Evolutionary conservation across 2,113 vertebrate species (phyloP).

Genomic region (Corvus moneduloides): DNA sequence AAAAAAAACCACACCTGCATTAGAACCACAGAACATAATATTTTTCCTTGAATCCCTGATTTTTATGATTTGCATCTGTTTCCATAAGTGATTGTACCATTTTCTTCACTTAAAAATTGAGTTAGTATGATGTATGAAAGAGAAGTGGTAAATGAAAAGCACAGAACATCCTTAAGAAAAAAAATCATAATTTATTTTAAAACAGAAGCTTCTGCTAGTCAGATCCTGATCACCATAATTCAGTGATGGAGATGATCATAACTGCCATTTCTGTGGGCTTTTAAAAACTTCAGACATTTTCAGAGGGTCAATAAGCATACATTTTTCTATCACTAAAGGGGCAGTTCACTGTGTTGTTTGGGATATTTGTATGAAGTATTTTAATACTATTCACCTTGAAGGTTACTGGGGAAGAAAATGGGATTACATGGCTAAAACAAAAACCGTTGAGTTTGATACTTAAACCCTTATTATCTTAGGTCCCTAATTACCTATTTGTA

Average conservation of each 20-base stretch:
- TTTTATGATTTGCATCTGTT: not conserved
- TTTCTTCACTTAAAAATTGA: not conserved
- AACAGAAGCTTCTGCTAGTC: not conserved
- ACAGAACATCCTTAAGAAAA: not conserved
- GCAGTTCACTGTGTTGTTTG: not conserved
- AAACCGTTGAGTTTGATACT: not conserved
- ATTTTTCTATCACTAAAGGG: not conserved
- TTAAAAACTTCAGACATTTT: not conserved
- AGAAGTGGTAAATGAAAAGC: not conserved
- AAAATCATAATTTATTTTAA: not conserved
- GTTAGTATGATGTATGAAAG: not conserved
- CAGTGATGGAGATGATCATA: not conserved
- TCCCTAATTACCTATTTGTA: not conserved
- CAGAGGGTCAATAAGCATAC: not conserved
- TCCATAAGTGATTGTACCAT: not conserved
- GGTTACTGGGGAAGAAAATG: not conserved
- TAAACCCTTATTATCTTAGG: not conserved
- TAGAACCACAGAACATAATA: not conserved
- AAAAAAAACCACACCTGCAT: not conserved
- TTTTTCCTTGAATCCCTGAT: not conserved
- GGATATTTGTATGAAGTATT: not conserved
- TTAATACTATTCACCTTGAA: not conserved
- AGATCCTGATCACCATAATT: not conserved
- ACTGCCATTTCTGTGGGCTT: not conserved
- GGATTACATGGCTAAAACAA: not conserved